These are phyloP conservation scores for Agrypnia vestita DNA, from an alignment of 1,140 invertebrate genomes.

Conservation along the genomic window DNA sequence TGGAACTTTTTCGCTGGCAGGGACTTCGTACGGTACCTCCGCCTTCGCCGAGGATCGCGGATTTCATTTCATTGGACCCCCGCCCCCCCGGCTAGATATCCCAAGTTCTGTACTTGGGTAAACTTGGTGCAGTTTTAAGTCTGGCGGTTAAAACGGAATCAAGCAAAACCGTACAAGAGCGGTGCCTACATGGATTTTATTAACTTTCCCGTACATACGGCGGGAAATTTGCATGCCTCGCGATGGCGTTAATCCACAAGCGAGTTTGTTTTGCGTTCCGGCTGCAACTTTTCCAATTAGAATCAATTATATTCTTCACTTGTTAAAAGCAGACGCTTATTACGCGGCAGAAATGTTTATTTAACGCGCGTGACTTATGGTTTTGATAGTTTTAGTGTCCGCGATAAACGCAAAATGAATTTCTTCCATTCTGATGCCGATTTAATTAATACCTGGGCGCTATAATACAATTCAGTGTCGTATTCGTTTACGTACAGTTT, in stretches of 20 bases:
- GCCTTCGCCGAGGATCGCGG: constrained; percentile 8
- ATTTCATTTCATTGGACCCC: constrained; percentile 50
- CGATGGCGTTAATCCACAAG: constrained; percentile 46
- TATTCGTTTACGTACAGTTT: no score
- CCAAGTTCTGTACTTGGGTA: constrained; percentile 49
- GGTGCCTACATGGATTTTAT: constrained; percentile 52
- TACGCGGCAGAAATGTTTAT: background rate
- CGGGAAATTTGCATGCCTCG: constrained; percentile 56
- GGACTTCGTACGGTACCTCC: background rate
- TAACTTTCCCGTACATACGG: constrained; percentile 44
- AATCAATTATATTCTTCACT: constrained; percentile 52
- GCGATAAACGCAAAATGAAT: no score
- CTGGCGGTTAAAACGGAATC: constrained; percentile 51
- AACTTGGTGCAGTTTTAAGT: constrained; percentile 56
- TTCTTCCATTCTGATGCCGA: no score
- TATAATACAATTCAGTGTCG: no score
- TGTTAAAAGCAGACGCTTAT: constrained; percentile 10
- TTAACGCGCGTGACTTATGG: constrained; percentile 1
- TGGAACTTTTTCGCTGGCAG: constrained; percentile 21
- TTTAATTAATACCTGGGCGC: no score
- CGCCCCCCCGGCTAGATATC: constrained; percentile 37
- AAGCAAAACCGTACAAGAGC: constrained; percentile 46
- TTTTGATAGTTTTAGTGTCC: no score
- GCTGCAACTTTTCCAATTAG: constrained; percentile 56
- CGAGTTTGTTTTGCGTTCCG: constrained; percentile 42